Evolutionary conservation across 2,888 invertebrate species (phyloP).

Genomic region (Drosophila barbarae): DNA sequence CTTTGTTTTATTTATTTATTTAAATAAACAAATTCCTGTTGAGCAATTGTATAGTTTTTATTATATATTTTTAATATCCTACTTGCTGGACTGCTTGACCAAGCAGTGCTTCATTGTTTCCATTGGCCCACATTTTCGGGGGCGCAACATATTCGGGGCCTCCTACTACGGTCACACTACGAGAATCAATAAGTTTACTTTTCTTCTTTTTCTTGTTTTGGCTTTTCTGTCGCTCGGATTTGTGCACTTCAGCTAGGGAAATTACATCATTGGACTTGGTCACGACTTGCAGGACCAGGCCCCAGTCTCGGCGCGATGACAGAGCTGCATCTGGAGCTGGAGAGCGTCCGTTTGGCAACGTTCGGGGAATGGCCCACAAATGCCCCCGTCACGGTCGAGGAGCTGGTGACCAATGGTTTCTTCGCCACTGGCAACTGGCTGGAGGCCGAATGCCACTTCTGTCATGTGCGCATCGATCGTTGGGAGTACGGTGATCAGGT

Average conservation of each 20-base stretch:
- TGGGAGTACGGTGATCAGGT: slow-evolving; percentile 88
- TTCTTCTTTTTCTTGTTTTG: slow-evolving; percentile 15
- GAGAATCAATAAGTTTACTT: slow-evolving; percentile 25
- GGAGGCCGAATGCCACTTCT: slow-evolving; percentile 89
- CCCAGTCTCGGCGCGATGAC: slow-evolving; percentile 34
- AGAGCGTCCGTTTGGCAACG: slow-evolving; percentile 52
- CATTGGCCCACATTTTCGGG: slow-evolving; percentile 6
- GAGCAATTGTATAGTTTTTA: too few species aligned
- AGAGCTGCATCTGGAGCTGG: slow-evolving; percentile 53
- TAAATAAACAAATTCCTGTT: too few species aligned
- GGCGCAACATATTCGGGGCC: not conserved
- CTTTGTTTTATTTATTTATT: too few species aligned
- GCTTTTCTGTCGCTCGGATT: slow-evolving; percentile 2
- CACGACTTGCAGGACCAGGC: slow-evolving; percentile 5
- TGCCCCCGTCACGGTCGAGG: slow-evolving; percentile 55
- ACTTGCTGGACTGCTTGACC: too few species aligned
- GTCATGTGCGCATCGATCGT: slow-evolving; percentile 85
- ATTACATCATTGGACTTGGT: slow-evolving; percentile 25
- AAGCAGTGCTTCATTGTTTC: slow-evolving; percentile 1
- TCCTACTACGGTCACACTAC: slow-evolving; percentile 12
- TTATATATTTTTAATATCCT: too few species aligned
- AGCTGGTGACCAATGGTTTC: slow-evolving; percentile 83
- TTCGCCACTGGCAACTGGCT: slow-evolving; percentile 85
- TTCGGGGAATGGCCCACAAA: slow-evolving; percentile 58
- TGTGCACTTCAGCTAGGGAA: not conserved